These are phyloP conservation scores for Callipepla californica DNA, from an alignment of 2,113 vertebrate species.

Conservation along the genomic window DNA sequence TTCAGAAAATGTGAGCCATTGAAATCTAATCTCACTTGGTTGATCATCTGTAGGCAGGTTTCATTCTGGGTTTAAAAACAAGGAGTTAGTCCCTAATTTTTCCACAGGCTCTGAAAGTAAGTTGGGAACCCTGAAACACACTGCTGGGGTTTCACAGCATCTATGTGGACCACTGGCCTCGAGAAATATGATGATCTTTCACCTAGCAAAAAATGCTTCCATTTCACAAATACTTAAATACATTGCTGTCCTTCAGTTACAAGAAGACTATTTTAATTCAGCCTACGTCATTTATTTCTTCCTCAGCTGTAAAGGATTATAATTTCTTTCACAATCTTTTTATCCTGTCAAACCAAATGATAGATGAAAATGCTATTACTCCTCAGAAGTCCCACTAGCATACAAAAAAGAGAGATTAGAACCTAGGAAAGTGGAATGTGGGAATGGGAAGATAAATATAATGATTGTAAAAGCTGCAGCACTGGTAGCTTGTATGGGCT, in stretches of 20 bases:
- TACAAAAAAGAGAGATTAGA: not conserved
- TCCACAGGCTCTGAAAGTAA: not conserved
- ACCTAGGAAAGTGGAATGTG: not conserved
- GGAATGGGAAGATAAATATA: not conserved
- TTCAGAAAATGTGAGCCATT: not conserved
- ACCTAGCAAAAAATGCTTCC: not conserved
- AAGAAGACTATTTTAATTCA: not conserved
- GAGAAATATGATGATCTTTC: not conserved
- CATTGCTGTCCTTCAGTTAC: not conserved
- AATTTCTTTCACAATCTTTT: not conserved
- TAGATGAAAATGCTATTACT: not conserved
- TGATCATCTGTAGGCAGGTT: not conserved
- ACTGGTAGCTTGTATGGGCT: not conserved
- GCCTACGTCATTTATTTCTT: not conserved
- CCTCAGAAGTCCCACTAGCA: not conserved
- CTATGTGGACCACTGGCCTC: not conserved
- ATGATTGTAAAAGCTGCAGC: not conserved
- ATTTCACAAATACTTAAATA: not conserved
- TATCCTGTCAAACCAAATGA: not conserved
- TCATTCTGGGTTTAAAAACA: not conserved
- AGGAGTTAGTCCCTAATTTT: not conserved
- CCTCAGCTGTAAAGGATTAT: not conserved
- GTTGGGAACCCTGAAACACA: not conserved
- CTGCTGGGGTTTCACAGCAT: not conserved
- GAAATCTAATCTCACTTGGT: not conserved